Conservation (phyloP, 2,113 vertebrate species). For the Mohoua ochrocephala region DNA sequence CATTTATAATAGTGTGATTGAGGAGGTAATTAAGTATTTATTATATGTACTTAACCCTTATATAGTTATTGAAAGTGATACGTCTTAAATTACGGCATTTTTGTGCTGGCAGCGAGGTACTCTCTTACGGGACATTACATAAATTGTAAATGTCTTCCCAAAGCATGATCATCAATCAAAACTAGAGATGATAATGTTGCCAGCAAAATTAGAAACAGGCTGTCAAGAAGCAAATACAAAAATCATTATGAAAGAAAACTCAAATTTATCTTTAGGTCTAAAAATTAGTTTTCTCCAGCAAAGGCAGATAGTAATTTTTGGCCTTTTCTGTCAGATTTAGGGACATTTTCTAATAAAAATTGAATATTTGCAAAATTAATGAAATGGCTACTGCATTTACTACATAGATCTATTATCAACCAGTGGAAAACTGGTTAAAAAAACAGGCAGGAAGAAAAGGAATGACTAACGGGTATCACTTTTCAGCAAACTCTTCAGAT, state of each 20-base stretch:
- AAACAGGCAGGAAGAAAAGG: neutral
- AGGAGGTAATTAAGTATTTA: neutral
- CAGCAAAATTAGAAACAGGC: neutral
- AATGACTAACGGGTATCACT: neutral
- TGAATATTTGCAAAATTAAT: neutral
- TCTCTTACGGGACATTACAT: neutral
- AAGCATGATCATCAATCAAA: conserved; percentile 4
- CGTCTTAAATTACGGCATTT: neutral
- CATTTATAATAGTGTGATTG: neutral
- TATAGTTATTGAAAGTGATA: neutral
- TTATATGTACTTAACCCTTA: neutral
- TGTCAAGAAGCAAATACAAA: conserved; percentile 2
- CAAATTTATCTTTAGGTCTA: neutral
- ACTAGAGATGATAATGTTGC: neutral
- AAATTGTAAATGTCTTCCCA: neutral
- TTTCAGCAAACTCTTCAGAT: neutral
- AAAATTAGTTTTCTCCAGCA: neutral
- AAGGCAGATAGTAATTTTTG: neutral
- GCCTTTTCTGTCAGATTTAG: neutral
- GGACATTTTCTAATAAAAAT: neutral
- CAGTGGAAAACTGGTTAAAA: neutral
- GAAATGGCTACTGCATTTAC: neutral
- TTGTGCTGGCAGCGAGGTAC: neutral
- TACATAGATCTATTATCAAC: neutral
- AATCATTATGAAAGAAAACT: neutral